phyloP scores from a whole-genome alignment of 2,888 invertebrate genomes.

The Tetheella fluctuosa region DNA sequence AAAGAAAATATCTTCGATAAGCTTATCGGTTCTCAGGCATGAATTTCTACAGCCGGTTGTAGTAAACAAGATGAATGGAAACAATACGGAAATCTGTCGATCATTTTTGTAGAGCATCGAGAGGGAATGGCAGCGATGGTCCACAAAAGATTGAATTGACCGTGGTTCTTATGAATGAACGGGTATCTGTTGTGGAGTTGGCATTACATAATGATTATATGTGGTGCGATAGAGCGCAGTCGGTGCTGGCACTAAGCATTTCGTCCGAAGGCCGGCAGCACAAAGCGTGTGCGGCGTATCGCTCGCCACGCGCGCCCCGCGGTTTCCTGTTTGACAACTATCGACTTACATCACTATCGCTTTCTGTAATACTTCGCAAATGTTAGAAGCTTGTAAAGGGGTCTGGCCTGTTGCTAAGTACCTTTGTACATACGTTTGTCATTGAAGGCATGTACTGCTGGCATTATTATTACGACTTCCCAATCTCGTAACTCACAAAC shows the following conservation, averaged over 20 bases:
- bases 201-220: conserved; percentile 72
- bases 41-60: conserved; percentile 20
- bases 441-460: conserved; percentile 70
- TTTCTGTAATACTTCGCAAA: conserved; percentile 77
- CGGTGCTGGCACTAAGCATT: conserved; percentile 67
- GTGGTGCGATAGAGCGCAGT: conserved; percentile 53
- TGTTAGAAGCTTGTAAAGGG: conserved; percentile 80
- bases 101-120: conserved; percentile 20
- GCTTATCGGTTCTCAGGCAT: conserved; percentile 53
- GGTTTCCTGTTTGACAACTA: conserved; percentile 83
- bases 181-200: conserved; percentile 66
- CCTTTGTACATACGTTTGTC: conserved; percentile 62
- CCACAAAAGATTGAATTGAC: conserved; percentile 56
- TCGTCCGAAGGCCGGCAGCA: conserved; percentile 75
- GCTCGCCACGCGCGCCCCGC: conserved; percentile 78
- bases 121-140: conserved; percentile 51
- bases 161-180: conserved; percentile 73
- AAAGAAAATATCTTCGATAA: conserved; percentile 70
- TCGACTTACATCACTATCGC: conserved; percentile 83
- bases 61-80: conserved; percentile 52
- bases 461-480: conserved; percentile 72
- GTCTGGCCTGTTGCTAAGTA: conserved; percentile 77
- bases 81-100: conserved; percentile 41
- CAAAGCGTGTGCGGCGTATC: conserved; percentile 73
- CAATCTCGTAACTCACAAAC: conserved; percentile 56